Evolutionary conservation across 2,797 vertebrate species (phyloP), one percentile per base, ranked within the genome.

Genomic region (Valencia hispanica): DNA sequence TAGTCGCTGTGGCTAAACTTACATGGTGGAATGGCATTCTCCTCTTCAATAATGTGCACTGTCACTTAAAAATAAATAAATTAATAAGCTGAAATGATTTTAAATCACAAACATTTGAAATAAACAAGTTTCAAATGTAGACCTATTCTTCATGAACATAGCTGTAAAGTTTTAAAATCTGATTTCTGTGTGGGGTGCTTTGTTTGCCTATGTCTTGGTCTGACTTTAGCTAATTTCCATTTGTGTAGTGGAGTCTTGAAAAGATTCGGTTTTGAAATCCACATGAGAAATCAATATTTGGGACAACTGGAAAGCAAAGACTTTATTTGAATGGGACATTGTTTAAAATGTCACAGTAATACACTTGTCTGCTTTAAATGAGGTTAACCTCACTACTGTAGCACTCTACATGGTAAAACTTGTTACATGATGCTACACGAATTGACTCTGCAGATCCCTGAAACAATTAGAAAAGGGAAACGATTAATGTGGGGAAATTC

Each of bases 361-460:
- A 36, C 15, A 32, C n/a, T 20, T 45, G 3, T 15, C n/a, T 32
- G 30, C 15, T 45, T 91, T 59, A 91, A 48, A 79, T 87, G 2
- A 91, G 82, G 75, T 94, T 63, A 68, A 97, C 95, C 85, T 96
- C 96, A 0, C 95, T 95, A 79, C 91, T 94, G 73, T 95, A 98
- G 68, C 97, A 98, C 65, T 97, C 95, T 74, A 96, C 94, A 0
- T 98, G 97, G 85, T 96, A 97, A 87, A 95, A 96, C 84, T 94
- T 95, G 84, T 97, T 93, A 87, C 95, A 95, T 63, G 96, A 97
- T 34, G 96, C 96, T 5, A 97, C 96, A 5, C 96, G 95, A 82
- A 97, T 95, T n/a, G 95, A 96, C 86, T 97, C 97, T 3, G 96
- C 94, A 11, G 96, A 97, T 0, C 97, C 97, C 97, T 98, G 90